These are phyloP conservation scores for Taphrorychus bicolor DNA, from an alignment of 2,888 invertebrate species.

Conservation along the genomic window DNA sequence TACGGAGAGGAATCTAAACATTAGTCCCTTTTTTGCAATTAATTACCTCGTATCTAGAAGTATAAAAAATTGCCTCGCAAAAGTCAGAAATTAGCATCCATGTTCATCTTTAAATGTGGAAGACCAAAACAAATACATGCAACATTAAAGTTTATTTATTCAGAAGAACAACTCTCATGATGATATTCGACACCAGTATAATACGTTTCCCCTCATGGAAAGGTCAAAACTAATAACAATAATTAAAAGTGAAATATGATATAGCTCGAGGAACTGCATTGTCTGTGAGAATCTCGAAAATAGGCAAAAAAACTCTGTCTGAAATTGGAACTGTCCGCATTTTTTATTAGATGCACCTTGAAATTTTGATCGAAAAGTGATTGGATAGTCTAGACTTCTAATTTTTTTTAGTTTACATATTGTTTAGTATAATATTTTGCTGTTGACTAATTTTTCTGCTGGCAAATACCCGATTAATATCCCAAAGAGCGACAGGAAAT, in stretches of 20 bases:
- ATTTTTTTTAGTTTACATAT: constrained; percentile 14
- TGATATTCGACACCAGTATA: constrained; percentile 11
- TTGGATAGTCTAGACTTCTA: constrained; percentile 20
- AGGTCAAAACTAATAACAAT: constrained; percentile 38
- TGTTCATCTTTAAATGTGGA: no score
- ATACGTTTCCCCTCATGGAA: constrained; percentile 23
- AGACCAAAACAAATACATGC: no score
- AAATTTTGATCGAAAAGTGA: constrained; percentile 19
- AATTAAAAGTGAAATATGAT: constrained; percentile 34
- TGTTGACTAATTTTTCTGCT: no score
- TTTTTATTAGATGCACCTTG: constrained; percentile 17
- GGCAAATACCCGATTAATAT: constrained; percentile 6
- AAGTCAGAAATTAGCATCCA: no score
- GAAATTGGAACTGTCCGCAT: not conserved
- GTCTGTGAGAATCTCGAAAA: constrained; percentile 19
- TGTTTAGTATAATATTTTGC: no score
- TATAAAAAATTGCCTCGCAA: no score
- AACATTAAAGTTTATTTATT: no score
- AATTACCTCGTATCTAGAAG: no score
- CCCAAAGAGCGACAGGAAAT: constrained; percentile 9
- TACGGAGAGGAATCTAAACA: no score
- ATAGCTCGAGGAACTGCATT: constrained; percentile 26
- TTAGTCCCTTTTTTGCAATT: no score
- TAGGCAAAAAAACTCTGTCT: not conserved
- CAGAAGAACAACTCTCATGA: not conserved